A percentile compares a stretch with the other conserved stretches of the same genome.
Evolutionary conservation across 2,113 vertebrate species (phyloP).

Genomic region (Labeo catla): DNA sequence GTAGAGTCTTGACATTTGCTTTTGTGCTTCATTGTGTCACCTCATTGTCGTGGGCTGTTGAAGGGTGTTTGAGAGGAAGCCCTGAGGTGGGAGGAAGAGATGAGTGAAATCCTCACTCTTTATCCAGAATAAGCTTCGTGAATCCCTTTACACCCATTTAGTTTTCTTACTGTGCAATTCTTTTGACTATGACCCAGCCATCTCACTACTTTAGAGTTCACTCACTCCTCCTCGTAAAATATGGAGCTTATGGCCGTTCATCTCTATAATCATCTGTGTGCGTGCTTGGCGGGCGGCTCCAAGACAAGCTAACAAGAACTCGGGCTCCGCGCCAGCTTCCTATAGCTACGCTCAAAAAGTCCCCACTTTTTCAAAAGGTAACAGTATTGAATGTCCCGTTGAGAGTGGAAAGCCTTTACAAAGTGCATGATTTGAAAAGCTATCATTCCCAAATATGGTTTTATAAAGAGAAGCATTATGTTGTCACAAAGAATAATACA

Average conservation of each 20-base stretch:
- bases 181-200: conserved; percentile 60
- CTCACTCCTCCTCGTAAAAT: conserved; percentile 68
- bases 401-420: conserved; percentile 44
- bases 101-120: conserved; percentile 68
- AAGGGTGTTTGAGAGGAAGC: conserved; percentile 62
- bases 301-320: conserved; percentile 61
- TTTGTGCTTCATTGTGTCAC: conserved; percentile 57
- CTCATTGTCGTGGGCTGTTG: conserved; percentile 55
- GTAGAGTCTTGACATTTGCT: conserved; percentile 50
- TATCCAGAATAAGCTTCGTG: conserved; percentile 75
- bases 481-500: conserved; percentile 32
- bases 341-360: conserved; percentile 56
- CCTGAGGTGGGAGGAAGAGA: conserved; percentile 65
- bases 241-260: conserved; percentile 75
- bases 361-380: conserved; percentile 43
- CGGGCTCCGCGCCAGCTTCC: conserved; percentile 64
- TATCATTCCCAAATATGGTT: conserved; percentile 49
- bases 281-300: conserved; percentile 56
- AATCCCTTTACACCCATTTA: conserved; percentile 78
- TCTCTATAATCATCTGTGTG: conserved; percentile 76
- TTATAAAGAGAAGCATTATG: conserved; percentile 33
- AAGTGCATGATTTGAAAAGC: conserved; percentile 41
- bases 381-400: conserved; percentile 47
- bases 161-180: conserved; percentile 65
- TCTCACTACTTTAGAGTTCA: conserved; percentile 71